Percentiles rank a stretch among this genome's conserved stretches.
These are phyloP conservation scores for Nemurella pictetii DNA, from an alignment of 2,888 invertebrate genomes.

Conservation along the genomic window DNA sequence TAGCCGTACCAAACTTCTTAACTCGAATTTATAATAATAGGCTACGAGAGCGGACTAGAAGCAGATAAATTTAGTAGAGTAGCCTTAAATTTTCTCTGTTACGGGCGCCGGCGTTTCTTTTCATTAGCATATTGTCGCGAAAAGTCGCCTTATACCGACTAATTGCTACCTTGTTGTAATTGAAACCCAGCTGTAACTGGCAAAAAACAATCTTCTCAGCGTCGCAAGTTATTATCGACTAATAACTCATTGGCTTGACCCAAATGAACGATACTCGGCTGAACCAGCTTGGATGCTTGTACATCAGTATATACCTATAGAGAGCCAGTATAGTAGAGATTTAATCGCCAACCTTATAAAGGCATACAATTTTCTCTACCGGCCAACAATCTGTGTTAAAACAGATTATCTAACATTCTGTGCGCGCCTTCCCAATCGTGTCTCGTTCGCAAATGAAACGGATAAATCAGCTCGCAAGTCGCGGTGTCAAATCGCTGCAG, in stretches of 20 bases:
- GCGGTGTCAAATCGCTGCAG: too few species aligned
- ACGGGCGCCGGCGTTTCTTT: neutral
- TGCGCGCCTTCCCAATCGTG: neutral
- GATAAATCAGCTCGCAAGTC: too few species aligned
- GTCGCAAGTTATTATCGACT: neutral
- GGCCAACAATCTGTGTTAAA: neutral
- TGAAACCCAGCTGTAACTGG: neutral
- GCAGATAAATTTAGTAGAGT: neutral
- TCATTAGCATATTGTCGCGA: neutral
- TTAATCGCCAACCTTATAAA: neutral
- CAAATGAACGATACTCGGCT: neutral
- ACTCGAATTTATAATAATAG: neutral
- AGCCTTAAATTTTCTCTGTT: neutral
- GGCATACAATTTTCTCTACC: neutral
- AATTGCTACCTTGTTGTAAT: neutral
- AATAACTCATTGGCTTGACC: neutral
- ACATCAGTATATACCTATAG: neutral
- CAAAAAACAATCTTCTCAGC: neutral
- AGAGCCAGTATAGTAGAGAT: neutral
- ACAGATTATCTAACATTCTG: neutral
- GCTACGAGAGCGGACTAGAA: neutral
- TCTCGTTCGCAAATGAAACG: neutral
- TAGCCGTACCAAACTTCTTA: neutral
- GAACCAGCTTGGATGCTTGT: neutral
- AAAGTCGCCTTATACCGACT: neutral